A percentile compares a stretch with the other conserved stretches of the same genome.
Conservation (phyloP, 2,888 invertebrate species). For the Callimorpha dominula region DNA sequence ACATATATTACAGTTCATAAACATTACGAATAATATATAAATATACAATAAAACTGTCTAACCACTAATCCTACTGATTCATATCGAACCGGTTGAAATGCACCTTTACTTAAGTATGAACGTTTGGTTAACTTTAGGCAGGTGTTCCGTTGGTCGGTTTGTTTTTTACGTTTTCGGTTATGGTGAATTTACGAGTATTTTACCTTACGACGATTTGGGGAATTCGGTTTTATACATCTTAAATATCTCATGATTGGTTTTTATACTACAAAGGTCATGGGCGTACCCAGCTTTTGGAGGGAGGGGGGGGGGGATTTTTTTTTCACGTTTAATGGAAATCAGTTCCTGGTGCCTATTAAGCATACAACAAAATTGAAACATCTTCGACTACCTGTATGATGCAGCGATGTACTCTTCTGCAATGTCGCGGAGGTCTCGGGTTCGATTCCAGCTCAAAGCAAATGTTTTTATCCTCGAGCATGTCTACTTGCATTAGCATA, state of each 20-base stretch:
- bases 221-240: not conserved
- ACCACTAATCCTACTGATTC: conserved; percentile 42
- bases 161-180: conserved; percentile 33
- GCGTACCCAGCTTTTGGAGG: no score
- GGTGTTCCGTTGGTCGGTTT: conserved; percentile 38
- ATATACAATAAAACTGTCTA: conserved; percentile 46
- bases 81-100: conserved; percentile 44
- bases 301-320: no score
- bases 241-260: not conserved
- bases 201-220: conserved; percentile 17
- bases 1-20: conserved; percentile 39
- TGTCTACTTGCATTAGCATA: no score
- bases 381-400: no score
- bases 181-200: conserved; percentile 34
- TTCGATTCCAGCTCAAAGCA: no score
- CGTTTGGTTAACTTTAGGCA: conserved; percentile 46
- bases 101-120: conserved; percentile 47
- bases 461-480: no score
- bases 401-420: no score
- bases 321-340: no score
- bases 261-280: not conserved
- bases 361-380: no score
- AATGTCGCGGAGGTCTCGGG: no score
- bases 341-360: no score
- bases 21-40: conserved; percentile 27